Base-by-base conservation (phyloP, 2,888 invertebrate species). In the Amblyjoppa proteus region DNA sequence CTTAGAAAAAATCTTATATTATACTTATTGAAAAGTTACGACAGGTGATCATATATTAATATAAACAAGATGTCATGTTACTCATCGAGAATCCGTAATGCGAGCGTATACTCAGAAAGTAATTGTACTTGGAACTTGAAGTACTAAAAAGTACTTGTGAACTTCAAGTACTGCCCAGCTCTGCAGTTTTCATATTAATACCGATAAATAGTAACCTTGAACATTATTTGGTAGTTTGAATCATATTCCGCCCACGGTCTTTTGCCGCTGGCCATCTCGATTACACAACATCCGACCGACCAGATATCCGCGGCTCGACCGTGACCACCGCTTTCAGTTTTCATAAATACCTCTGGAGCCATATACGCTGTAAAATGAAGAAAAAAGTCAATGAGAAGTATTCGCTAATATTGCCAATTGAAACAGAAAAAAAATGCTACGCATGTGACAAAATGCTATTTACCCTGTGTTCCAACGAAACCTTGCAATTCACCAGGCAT, bases 191-290 rank as follows among this genome's bases (percentile, higher is more conserved):
- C 6, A 56, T 25, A 13, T 56, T 7, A 2, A 25, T 2, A 56
- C 16, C 53, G 7, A 56, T 56, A 25, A 56, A 56, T 56, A 56
- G 20, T 56, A 90, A 93, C 93, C 90, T 93, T 93, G 94, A 98
- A 98, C 98, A 98, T 98, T 89, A 99, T 98, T 95, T 98, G 98
- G 94, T 97, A 98, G 95, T 98, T 97, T 89, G 97, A 98, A 95
- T 98, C 98, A 93, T 97, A 97, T 91, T 99, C 98, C 73, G 97
- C 96, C 98, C 98, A 99, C 0, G 99, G 99, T 64, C 98, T 96
- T 97, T 98, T 97, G 89, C 99, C 99, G 16, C 98, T 97, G 31
- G 97, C 96, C 99, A 99, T 99, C 94, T 99, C 99, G 0, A 99
- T 96, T 86, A 99, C 97, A 79, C 98, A 98, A 95, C 99, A 99